A percentile compares a stretch with the other conserved stretches of the same genome.
phyloP scores from a whole-genome alignment of 2,888 invertebrate genomes.

The Cephonodes hylas region DNA sequence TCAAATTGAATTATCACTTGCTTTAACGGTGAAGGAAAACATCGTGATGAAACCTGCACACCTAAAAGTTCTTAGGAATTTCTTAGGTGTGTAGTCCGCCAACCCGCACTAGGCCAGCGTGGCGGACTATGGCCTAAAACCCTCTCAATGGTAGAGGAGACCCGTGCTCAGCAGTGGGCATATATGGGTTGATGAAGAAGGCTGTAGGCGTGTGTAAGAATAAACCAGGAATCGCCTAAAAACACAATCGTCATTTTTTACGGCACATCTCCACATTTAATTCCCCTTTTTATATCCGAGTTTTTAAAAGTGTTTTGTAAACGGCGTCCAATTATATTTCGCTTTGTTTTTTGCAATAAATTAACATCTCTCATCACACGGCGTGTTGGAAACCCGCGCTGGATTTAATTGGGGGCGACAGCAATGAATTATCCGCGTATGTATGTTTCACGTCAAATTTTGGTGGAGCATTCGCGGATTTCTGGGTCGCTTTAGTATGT shows the following conservation, averaged over 20 bases:
- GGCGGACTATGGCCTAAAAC: too few species aligned
- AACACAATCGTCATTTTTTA: not conserved
- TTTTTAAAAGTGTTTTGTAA: not conserved
- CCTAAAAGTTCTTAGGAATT: too few species aligned
- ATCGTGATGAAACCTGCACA: too few species aligned
- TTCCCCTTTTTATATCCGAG: not conserved
- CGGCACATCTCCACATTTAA: too few species aligned
- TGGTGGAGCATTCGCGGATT: not conserved
- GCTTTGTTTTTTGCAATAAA: not conserved
- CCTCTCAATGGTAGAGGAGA: too few species aligned
- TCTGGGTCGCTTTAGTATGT: not conserved
- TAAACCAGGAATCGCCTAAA: not conserved
- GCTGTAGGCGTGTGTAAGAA: not conserved
- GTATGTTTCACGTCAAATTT: not conserved
- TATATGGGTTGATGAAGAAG: too few species aligned
- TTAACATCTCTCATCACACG: not conserved
- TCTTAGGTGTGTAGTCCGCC: too few species aligned
- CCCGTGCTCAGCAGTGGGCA: too few species aligned
- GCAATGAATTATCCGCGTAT: not conserved
- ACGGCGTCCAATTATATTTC: slow-evolving; percentile 2
- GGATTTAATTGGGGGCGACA: not conserved
- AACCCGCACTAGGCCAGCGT: too few species aligned
- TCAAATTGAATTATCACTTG: too few species aligned
- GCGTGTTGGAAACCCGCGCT: not conserved
- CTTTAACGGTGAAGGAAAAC: too few species aligned